These are phyloP conservation scores for Acrobasis consociella DNA, from an alignment of 2,888 invertebrate species.

Conservation along the genomic window DNA sequence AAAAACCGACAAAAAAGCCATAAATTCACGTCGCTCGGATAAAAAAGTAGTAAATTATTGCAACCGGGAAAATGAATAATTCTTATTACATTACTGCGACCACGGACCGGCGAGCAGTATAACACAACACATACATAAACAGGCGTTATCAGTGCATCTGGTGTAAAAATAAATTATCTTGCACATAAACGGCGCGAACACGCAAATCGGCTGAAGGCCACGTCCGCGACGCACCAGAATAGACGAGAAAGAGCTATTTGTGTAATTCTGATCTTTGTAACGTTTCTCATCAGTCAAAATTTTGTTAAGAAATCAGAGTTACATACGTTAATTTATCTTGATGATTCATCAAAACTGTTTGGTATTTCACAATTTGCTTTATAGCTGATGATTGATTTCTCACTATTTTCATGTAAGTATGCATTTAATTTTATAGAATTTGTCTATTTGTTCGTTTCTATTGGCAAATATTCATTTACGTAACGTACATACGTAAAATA, in stretches of 20 bases:
- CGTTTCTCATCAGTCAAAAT: no score
- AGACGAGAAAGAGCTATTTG: not conserved
- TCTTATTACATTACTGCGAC: not conserved
- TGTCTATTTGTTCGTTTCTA: no score
- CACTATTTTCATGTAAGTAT: no score
- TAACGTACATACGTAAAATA: no score
- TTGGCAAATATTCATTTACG: no score
- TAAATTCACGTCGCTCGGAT: constrained; percentile 3
- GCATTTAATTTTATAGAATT: no score
- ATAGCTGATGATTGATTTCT: no score
- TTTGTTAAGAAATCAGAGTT: no score
- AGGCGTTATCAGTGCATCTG: constrained; percentile 20
- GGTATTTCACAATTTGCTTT: no score
- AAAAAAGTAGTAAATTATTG: constrained; percentile 7
- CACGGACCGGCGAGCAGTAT: not conserved
- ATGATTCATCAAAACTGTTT: no score
- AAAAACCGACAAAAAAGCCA: not conserved
- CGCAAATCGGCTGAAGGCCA: constrained; percentile 13
- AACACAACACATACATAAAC: not conserved
- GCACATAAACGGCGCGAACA: constrained; percentile 20
- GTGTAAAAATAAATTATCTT: constrained; percentile 21
- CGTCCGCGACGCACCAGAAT: not conserved
- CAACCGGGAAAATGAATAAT: constrained; percentile 8
- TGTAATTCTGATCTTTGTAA: not conserved
- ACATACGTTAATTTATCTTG: no score